phyloP scores from a whole-genome alignment of 2,797 vertebrate genomes.

The Calcarius lapponicus region DNA sequence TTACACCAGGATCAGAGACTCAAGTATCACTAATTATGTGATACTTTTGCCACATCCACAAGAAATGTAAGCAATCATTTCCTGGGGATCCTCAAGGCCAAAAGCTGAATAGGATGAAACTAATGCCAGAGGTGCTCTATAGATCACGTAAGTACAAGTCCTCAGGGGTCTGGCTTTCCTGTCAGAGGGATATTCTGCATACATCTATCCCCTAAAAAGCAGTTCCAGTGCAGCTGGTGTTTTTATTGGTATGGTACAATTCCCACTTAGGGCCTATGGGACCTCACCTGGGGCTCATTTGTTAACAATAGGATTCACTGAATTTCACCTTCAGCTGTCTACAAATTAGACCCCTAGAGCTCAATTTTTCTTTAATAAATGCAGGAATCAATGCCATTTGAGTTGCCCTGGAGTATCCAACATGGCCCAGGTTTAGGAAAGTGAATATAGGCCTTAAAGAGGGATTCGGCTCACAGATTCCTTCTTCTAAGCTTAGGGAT shows the following conservation, averaged over 20 bases:
- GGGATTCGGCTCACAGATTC: background rate
- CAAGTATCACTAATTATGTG: background rate
- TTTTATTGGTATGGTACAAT: background rate
- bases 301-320: constrained; percentile 21
- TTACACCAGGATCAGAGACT: background rate
- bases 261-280: background rate
- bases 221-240: background rate
- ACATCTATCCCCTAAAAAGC: background rate
- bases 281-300: constrained; percentile 7
- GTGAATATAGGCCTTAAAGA: background rate
- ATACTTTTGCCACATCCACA: background rate
- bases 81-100: background rate
- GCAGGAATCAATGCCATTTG: background rate
- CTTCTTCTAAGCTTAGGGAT: background rate
- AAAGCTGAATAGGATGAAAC: background rate
- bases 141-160: background rate
- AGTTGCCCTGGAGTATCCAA: background rate
- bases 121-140: background rate
- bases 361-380: background rate
- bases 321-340: background rate
- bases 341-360: constrained; percentile 32
- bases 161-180: background rate
- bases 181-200: background rate
- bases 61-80: background rate
- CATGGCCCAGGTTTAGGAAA: background rate